Conservation (phyloP, 2,888 invertebrate species). For the Melangyna quadrimaculata region DNA sequence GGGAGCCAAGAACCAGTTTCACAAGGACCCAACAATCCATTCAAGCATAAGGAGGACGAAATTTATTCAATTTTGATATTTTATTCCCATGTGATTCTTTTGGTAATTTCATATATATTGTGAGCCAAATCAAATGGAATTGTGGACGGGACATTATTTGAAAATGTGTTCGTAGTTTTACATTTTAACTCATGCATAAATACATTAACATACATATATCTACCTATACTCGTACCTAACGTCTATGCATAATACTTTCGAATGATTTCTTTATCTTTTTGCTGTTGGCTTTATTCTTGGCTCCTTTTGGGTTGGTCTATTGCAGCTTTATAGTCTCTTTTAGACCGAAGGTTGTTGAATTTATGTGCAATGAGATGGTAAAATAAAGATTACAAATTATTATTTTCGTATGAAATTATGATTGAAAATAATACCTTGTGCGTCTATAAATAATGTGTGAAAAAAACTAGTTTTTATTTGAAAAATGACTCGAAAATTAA, state of each 20-base stretch:
- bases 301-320: neutral
- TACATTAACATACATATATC: no score
- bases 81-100: slow-evolving; percentile 70
- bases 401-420: slow-evolving; percentile 57
- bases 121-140: slow-evolving; percentile 70
- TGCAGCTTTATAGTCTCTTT: neutral
- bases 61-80: slow-evolving; percentile 73
- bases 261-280: neutral
- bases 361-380: slow-evolving; percentile 59
- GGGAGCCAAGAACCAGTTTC: slow-evolving; percentile 37
- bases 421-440: slow-evolving; percentile 58
- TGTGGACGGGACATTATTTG: slow-evolving; percentile 70
- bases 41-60: slow-evolving; percentile 69
- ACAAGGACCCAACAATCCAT: slow-evolving; percentile 69
- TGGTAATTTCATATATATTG: slow-evolving; percentile 72
- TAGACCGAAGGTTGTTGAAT: slow-evolving; percentile 16
- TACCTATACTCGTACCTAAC: neutral
- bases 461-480: no score
- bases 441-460: neutral
- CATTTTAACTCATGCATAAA: slow-evolving; percentile 47
- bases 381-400: slow-evolving; percentile 68
- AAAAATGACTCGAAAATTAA: neutral
- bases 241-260: slow-evolving; percentile 57
- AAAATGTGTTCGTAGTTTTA: slow-evolving; percentile 64
- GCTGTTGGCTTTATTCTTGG: neutral